Base-by-base conservation (phyloP, 2,113 vertebrate genomes). In the Thamnophis sirtalis region DNA sequence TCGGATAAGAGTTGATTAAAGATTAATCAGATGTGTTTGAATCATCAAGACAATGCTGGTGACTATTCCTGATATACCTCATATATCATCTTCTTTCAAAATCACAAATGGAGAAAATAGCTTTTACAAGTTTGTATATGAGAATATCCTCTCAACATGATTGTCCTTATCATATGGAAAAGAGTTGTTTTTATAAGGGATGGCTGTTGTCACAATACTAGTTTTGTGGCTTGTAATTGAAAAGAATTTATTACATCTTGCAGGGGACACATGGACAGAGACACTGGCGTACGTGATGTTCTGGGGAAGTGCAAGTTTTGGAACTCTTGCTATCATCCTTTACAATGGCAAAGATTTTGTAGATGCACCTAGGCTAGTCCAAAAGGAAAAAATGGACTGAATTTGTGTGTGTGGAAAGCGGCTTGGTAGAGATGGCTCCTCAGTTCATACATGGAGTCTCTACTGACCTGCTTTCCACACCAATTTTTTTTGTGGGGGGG, bases 331-430 rank as follows among this genome's bases (percentile, higher is more conserved):
- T 6, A 98, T 99, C 92, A 99, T 99, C 96, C 97, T 99, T 92
- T 99, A 98, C 95, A 99, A 99, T 0, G 99, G 99, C 91, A 98
- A 98, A 80, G 99, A 99, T 97, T 99, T 99, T 94, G 99, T 99
- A 1, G 99, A 99, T 93, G 98, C 98, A 4, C 99, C 99, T 86
- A 98, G 96, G 95, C 95, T 99, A 93, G 98, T 99, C 60, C 99
- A 99, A 97, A 99, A 99, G 91, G 99, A 99, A 97, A 99, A 99
- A 98, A 98, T 99, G 98, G 99, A 99, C 98, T 99, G 99, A 99
- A 98, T 98, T 97, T 99, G 98, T 98, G 98, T 96, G 97, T 99
- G 99, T 99, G 98, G 98, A 98, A 99, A 99, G 98, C 98, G 98
- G 98, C 98, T 98, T 43, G 97, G 98, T 97, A 97, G 97, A 53